Conservation (phyloP, 2,797 vertebrate genomes). For the Etheostoma perlongum region DNA sequence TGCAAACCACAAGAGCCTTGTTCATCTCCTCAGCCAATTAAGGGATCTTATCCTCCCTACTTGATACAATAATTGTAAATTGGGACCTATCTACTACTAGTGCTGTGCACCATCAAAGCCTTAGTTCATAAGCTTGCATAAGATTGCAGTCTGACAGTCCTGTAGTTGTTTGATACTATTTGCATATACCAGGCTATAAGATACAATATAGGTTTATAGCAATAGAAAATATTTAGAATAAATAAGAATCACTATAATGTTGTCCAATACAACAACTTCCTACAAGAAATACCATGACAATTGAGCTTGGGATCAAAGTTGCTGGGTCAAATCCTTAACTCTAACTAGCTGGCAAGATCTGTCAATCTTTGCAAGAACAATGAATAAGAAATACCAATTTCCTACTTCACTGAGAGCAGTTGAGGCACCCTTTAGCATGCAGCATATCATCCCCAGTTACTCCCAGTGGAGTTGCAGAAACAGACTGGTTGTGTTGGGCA, state of each 20-base stretch:
- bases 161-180: neutral
- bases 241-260: neutral
- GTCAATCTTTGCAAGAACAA: constrained; percentile 11
- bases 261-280: neutral
- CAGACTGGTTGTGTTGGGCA: constrained; percentile 1
- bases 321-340: constrained; percentile 20
- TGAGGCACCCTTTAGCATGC: constrained; percentile 14
- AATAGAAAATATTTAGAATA: neutral
- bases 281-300: neutral
- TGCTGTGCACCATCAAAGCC: constrained; percentile 37
- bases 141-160: constrained; percentile 8
- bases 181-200: neutral
- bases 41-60: constrained; percentile 33
- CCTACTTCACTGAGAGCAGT: constrained; percentile 35
- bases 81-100: constrained; percentile 34
- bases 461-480: constrained; percentile 1
- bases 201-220: neutral
- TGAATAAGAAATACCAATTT: constrained; percentile 24
- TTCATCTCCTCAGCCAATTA: constrained; percentile 60
- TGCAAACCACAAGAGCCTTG: constrained; percentile 43
- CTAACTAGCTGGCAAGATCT: constrained; percentile 1
- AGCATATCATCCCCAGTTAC: constrained; percentile 19
- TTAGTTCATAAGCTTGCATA: constrained; percentile 2
- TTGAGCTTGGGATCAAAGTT: constrained; percentile 11
- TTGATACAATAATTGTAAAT: constrained; percentile 64